phyloP scores from a whole-genome alignment of 2,888 invertebrate species.

The Ctena decussata region DNA sequence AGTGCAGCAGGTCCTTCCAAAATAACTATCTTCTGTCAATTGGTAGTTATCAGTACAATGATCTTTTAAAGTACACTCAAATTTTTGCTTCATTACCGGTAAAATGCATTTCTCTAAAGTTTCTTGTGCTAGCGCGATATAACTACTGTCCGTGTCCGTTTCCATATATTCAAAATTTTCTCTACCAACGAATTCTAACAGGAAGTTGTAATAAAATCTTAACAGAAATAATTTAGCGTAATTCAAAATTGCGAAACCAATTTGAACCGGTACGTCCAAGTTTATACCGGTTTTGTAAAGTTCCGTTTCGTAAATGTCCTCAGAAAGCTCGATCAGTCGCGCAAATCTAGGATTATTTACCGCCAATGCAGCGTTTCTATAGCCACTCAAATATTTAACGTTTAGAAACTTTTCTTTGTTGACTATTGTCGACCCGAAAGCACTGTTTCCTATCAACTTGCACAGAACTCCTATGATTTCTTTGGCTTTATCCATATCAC shows the following conservation, averaged over 20 bases:
- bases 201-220: neutral
- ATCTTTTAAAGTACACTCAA: neutral
- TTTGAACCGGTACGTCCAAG: constrained; percentile 52
- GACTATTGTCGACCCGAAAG: constrained; percentile 23
- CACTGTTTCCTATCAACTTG: constrained; percentile 30
- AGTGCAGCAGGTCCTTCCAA: neutral
- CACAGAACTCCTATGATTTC: constrained; percentile 1
- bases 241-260: constrained; percentile 62
- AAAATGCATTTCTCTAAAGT: constrained; percentile 23
- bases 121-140: constrained; percentile 29
- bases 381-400: constrained; percentile 23
- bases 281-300: constrained; percentile 31
- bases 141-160: constrained; percentile 32
- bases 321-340: neutral
- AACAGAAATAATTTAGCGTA: constrained; percentile 57
- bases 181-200: neutral
- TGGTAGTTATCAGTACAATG: neutral
- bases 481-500: constrained; percentile 20
- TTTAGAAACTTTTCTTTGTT: constrained; percentile 25
- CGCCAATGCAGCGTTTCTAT: neutral
- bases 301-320: constrained; percentile 8
- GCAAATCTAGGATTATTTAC: neutral
- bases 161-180: constrained; percentile 2
- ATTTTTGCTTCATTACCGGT: constrained; percentile 23
- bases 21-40: neutral